phyloP scores from a whole-genome alignment of 1,140 invertebrate genomes.

The Sinella curviseta region DNA sequence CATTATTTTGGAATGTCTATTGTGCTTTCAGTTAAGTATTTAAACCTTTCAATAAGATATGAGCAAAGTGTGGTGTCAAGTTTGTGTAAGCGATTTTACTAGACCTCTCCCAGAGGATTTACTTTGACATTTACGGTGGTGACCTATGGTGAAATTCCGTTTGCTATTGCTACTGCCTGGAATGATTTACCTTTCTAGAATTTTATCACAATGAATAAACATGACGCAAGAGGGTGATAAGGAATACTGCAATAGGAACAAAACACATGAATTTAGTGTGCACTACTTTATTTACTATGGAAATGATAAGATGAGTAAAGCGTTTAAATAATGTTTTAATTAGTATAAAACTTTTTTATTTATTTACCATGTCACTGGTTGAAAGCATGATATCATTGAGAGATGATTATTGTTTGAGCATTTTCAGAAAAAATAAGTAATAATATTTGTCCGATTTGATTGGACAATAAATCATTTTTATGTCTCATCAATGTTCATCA shows the following conservation, averaged over 20 bases:
- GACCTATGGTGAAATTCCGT: background rate
- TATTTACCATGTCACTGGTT: too few relatives aligned
- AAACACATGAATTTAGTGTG: background rate
- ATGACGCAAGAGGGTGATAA: background rate
- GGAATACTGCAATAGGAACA: background rate
- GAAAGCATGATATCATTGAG: too few relatives aligned
- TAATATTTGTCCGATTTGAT: background rate
- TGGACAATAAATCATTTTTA: background rate
- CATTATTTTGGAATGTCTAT: background rate
- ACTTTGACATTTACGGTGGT: background rate
- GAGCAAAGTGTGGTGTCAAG: too few relatives aligned
- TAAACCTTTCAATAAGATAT: too few relatives aligned
- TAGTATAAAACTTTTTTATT: too few relatives aligned
- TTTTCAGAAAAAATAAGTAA: background rate
- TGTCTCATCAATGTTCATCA: background rate
- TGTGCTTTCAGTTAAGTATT: too few relatives aligned
- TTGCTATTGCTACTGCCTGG: too few relatives aligned
- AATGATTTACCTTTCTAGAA: too few relatives aligned
- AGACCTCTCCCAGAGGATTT: background rate
- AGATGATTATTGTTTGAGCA: background rate
- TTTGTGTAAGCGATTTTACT: too few relatives aligned
- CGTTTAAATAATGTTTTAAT: too few relatives aligned
- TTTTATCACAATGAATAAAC: too few relatives aligned
- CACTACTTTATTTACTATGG: background rate
- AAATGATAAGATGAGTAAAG: background rate